Conservation (phyloP, 92 coral and sea anemone genomes). For the Hydrozoanthus gracilis region DNA sequence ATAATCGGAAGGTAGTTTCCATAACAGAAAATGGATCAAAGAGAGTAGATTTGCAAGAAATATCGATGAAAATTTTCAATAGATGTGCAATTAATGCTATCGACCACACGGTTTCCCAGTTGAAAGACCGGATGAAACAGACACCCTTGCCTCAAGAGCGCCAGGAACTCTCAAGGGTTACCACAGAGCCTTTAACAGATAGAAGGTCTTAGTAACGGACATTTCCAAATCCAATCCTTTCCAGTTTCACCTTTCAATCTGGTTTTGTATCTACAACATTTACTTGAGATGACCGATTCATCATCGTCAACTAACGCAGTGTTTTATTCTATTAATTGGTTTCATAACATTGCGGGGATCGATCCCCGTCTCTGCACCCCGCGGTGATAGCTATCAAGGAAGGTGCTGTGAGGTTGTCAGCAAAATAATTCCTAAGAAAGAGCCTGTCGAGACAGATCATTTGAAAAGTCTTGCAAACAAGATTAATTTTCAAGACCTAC, state of each 20-base stretch:
- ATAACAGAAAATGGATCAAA: conserved; percentile 42
- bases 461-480: conserved; percentile 20
- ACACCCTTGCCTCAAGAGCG: too few relatives aligned
- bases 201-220: too few relatives aligned
- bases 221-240: conserved; percentile 26
- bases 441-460: conserved; percentile 31
- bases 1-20: conserved; percentile 48
- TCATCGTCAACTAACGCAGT: conserved; percentile 41
- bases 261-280: conserved; percentile 43
- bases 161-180: too few relatives aligned
- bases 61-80: background rate
- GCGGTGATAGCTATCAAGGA: conserved; percentile 41
- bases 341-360: too few relatives aligned
- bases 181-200: too few relatives aligned
- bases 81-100: background rate
- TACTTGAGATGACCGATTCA: too few relatives aligned
- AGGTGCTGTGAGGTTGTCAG: conserved; percentile 30
- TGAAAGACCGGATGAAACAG: too few relatives aligned
- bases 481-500: conserved; percentile 15
- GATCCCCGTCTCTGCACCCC: conserved; percentile 43
- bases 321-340: conserved; percentile 51
- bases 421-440: conserved; percentile 19
- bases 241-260: conserved; percentile 26
- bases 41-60: background rate
- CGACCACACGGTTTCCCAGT: too few relatives aligned